A percentile compares a stretch with the other conserved stretches of the same genome.
Conservation (phyloP, 1,140 invertebrate genomes). For the Scaptomyza pallida region DNA sequence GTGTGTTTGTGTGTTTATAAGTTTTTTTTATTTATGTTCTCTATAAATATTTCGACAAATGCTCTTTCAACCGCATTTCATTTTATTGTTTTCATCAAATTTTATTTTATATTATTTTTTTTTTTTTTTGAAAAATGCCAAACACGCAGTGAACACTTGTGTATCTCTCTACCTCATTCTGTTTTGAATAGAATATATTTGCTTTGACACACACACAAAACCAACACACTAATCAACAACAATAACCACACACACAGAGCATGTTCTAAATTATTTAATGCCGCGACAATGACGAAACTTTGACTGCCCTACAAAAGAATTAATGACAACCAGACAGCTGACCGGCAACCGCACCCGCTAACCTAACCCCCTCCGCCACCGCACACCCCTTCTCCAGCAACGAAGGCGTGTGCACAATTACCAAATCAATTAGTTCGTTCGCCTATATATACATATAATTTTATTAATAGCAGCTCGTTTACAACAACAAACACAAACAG, state of each 20-base stretch:
- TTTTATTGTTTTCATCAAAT: conserved; percentile 19
- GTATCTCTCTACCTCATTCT: background rate
- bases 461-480: conserved; percentile 9
- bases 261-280: conserved; percentile 38
- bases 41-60: conserved; percentile 56
- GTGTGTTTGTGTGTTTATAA: too few species aligned
- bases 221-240: too few species aligned
- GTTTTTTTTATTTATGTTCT: too few species aligned
- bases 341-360: background rate
- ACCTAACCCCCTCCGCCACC: background rate
- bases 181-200: conserved; percentile 65
- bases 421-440: conserved; percentile 43
- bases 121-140: too few species aligned
- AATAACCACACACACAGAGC: conserved; percentile 23
- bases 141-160: background rate
- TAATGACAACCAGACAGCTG: background rate
- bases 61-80: conserved; percentile 34
- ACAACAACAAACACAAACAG: background rate
- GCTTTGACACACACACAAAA: too few species aligned
- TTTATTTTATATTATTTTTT: conserved; percentile 44
- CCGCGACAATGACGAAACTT: conserved; percentile 25
- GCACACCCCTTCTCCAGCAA: background rate
- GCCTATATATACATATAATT: conserved; percentile 12
- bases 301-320: conserved; percentile 30
- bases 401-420: conserved; percentile 35